Percentiles rank a stretch among this genome's conserved stretches.
phyloP scores from a whole-genome alignment of 2,113 vertebrate species.

The Thunnus thynnus region DNA sequence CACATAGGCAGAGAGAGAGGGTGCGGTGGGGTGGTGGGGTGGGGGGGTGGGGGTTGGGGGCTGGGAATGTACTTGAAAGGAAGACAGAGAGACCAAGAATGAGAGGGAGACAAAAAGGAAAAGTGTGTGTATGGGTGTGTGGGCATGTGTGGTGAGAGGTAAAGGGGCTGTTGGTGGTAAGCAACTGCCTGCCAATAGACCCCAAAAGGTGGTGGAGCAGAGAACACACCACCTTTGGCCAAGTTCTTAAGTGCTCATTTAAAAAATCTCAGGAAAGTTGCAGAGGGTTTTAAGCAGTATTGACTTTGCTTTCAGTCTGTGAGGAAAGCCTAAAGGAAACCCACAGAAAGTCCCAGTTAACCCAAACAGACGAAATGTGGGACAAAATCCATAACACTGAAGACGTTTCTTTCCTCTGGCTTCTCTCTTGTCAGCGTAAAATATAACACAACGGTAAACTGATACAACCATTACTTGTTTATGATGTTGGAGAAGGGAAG shows the following conservation, averaged over 20 bases:
- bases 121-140: neutral
- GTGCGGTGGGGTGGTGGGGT: constrained; percentile 49
- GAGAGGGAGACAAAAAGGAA: constrained; percentile 58
- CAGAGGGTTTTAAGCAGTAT: constrained; percentile 67
- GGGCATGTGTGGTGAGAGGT: constrained; percentile 34
- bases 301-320: constrained; percentile 66
- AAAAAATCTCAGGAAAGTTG: constrained; percentile 67
- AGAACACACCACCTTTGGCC: constrained; percentile 66
- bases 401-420: constrained; percentile 56
- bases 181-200: constrained; percentile 66
- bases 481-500: constrained; percentile 59
- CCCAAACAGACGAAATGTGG: constrained; percentile 52
- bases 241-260: constrained; percentile 72
- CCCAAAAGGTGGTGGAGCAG: constrained; percentile 52
- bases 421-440: constrained; percentile 74
- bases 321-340: constrained; percentile 65
- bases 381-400: constrained; percentile 67
- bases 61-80: constrained; percentile 73
- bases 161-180: constrained; percentile 53
- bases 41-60: neutral
- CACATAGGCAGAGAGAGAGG: constrained; percentile 55
- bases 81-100: constrained; percentile 59
- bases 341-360: constrained; percentile 50
- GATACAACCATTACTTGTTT: constrained; percentile 78
- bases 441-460: constrained; percentile 75